These are phyloP conservation scores for Oikopleura dioica DNA, from an alignment of 23 tunicate genomes.

Conservation along the genomic window DNA sequence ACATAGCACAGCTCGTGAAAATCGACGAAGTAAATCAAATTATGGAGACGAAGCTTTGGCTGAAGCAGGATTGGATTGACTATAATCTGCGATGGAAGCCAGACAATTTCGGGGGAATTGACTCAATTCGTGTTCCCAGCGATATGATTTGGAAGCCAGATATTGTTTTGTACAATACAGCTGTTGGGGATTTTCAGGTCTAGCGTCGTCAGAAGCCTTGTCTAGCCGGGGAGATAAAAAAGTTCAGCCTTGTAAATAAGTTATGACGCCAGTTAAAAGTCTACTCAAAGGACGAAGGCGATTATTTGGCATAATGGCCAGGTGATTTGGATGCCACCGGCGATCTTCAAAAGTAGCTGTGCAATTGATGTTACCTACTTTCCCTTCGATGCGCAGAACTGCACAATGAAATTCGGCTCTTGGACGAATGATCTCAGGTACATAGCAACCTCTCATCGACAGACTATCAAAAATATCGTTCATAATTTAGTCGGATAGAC, in stretches of 20 bases:
- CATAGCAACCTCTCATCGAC: too few species aligned
- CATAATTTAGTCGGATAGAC: conserved; percentile 37
- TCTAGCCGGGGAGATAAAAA: too few species aligned
- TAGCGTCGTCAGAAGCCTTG: too few species aligned
- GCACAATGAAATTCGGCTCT: conserved; percentile 34
- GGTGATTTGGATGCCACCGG: conserved; percentile 65
- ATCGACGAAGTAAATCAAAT: conserved; percentile 15
- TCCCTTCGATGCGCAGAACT: conserved; percentile 66
- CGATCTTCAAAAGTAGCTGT: conserved; percentile 50
- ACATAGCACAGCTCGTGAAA: background rate
- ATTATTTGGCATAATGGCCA: conserved; percentile 26
- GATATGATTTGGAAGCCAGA: conserved; percentile 80
- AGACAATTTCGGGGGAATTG: conserved; percentile 22
- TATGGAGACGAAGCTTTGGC: conserved; percentile 77
- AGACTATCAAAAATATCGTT: too few species aligned
- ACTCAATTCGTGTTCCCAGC: conserved; percentile 26
- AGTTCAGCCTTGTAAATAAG: too few species aligned
- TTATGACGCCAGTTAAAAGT: conserved; percentile 41
- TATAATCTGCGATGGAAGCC: conserved; percentile 52
- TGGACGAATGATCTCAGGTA: conserved; percentile 57
- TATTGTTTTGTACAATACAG: conserved; percentile 65
- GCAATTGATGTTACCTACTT: conserved; percentile 71
- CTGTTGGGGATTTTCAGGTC: conserved; percentile 16
- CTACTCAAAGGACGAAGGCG: conserved; percentile 39
- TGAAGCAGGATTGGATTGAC: conserved; percentile 72